phyloP scores from a whole-genome alignment of 2,113 vertebrate species.

The Brachypodius melanocephalos region DNA sequence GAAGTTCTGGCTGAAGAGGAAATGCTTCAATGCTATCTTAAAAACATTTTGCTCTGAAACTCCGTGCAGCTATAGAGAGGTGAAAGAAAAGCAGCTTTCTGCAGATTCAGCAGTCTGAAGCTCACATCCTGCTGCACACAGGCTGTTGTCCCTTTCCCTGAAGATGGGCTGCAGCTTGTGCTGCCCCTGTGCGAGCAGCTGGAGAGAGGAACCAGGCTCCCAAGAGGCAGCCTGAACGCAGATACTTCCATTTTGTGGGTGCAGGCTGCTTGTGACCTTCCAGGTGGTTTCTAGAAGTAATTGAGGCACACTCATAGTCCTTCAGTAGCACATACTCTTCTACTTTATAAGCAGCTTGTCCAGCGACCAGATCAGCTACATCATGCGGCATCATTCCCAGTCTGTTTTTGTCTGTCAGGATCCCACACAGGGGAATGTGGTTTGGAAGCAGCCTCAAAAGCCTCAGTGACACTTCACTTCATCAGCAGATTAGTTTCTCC shows the following conservation, averaged over 20 bases:
- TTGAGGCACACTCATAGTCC: accelerated
- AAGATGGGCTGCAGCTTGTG: accelerated
- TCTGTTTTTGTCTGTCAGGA: neutral
- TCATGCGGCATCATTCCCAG: neutral
- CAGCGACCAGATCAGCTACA: accelerated
- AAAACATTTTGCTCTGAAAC: neutral
- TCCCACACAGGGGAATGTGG: neutral
- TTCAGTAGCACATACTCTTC: accelerated
- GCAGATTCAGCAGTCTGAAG: neutral
- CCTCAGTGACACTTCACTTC: neutral
- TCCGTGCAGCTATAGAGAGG: neutral
- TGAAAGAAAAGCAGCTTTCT: neutral
- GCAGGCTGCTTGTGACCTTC: neutral
- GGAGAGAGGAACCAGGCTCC: neutral
- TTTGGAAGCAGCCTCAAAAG: neutral
- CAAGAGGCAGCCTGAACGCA: neutral
- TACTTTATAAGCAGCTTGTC: neutral
- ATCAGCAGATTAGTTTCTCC: neutral
- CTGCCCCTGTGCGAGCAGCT: neutral
- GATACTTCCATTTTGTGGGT: neutral
- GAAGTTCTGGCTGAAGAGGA: neutral
- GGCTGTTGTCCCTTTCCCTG: neutral
- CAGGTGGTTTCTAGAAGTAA: neutral
- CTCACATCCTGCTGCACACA: accelerated
- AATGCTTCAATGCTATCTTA: neutral